Conservation (phyloP, 1,140 invertebrate genomes). For the Nephotettix cincticeps region DNA sequence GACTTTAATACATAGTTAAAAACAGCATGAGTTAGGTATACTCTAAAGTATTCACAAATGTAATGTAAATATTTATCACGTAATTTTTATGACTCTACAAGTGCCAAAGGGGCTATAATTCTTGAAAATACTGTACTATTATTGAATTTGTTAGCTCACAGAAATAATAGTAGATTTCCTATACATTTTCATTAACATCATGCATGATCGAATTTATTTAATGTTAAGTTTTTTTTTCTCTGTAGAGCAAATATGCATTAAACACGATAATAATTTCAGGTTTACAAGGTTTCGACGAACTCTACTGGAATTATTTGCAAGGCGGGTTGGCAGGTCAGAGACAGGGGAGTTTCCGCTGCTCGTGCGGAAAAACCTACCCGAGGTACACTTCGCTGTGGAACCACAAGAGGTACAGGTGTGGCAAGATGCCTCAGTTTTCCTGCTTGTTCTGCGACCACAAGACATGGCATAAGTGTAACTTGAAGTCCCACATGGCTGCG, state of each 20-base stretch:
- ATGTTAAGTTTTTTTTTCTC: background rate
- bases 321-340: background rate
- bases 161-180: too few relatives aligned
- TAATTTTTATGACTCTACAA: too few relatives aligned
- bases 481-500: conserved; percentile 28
- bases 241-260: too few relatives aligned
- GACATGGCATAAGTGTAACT: conserved; percentile 28
- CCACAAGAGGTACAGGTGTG: conserved; percentile 48
- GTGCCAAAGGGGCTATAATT: too few relatives aligned
- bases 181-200: background rate
- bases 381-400: conserved; percentile 25
- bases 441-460: conserved; percentile 28
- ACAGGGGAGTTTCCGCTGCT: background rate
- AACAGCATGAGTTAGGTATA: too few relatives aligned
- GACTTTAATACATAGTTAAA: too few relatives aligned
- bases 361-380: conserved; percentile 30
- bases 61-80: too few relatives aligned
- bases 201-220: background rate
- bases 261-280: conserved; percentile 10
- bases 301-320: conserved; percentile 5
- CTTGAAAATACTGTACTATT: too few relatives aligned
- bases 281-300: background rate
- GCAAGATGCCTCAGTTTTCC: conserved; percentile 68
- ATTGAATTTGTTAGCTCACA: too few relatives aligned
- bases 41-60: too few relatives aligned